These are phyloP conservation scores for Meiosimyza decipiens DNA, from an alignment of 2,888 invertebrate genomes.

Conservation along the genomic window DNA sequence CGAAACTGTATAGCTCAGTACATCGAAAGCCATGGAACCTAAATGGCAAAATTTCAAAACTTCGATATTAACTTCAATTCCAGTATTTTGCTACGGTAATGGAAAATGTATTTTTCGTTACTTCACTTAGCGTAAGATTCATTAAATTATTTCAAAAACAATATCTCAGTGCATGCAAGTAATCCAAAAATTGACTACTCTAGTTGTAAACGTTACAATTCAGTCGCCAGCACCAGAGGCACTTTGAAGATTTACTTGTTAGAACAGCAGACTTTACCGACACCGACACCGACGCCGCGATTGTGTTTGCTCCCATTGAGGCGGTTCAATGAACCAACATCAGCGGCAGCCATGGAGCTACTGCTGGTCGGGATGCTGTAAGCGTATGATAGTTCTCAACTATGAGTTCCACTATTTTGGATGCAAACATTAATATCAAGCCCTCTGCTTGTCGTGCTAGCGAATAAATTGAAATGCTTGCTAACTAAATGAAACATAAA, in stretches of 20 bases:
- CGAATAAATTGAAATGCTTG: not conserved
- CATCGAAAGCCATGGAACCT: too few species aligned
- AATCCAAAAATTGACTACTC: too few species aligned
- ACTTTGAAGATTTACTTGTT: not conserved
- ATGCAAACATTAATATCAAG: not conserved
- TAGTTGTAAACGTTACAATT: too few species aligned
- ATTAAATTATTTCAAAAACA: too few species aligned
- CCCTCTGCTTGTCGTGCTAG: not conserved
- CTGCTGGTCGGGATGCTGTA: not conserved
- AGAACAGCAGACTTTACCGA: not conserved
- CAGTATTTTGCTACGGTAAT: too few species aligned
- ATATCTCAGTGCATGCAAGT: too few species aligned
- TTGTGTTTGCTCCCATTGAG: conserved; percentile 21
- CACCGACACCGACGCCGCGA: not conserved
- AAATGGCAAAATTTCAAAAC: too few species aligned
- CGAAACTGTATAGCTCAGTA: too few species aligned
- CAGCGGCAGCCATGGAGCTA: not conserved
- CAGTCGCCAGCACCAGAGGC: conserved; percentile 6
- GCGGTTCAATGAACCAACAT: conserved; percentile 31
- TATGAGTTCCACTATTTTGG: not conserved
- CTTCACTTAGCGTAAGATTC: too few species aligned
- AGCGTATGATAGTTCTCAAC: conserved; percentile 5
- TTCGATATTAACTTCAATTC: too few species aligned
- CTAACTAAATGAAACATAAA: conserved; percentile 10
- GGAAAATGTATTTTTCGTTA: too few species aligned